Percentiles rank a stretch among this genome's conserved stretches.
Conservation (phyloP, 1,140 invertebrate genomes). For the Penaeus indicus region DNA sequence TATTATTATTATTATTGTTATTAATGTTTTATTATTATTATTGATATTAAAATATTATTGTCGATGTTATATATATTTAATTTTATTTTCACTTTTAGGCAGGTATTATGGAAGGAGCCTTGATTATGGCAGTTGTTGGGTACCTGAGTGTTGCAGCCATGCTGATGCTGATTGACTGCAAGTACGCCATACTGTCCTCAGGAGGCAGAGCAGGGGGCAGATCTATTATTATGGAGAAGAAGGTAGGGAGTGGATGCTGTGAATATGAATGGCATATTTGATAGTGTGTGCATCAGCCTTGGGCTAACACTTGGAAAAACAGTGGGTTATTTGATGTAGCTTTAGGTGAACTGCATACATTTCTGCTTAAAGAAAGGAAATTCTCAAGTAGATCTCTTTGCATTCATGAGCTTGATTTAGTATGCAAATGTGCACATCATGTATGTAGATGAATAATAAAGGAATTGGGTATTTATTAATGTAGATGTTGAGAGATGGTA, state of each 20-base stretch:
- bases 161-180: conserved; percentile 72
- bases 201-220: conserved; percentile 53
- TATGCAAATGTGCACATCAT: too few relatives aligned
- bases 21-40: background rate
- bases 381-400: too few relatives aligned
- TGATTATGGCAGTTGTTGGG: conserved; percentile 71
- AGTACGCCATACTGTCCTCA: conserved; percentile 69
- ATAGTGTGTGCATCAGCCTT: background rate
- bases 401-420: too few relatives aligned
- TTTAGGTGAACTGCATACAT: too few relatives aligned
- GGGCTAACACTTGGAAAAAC: too few relatives aligned
- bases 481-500: too few relatives aligned
- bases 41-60: background rate
- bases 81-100: conserved; percentile 68
- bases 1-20: background rate
- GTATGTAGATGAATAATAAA: too few relatives aligned
- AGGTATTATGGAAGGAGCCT: conserved; percentile 71
- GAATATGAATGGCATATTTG: background rate
- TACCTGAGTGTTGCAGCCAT: conserved; percentile 71
- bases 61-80: background rate
- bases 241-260: conserved; percentile 31
- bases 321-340: too few relatives aligned
- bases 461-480: too few relatives aligned
- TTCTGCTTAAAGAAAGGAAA: too few relatives aligned
- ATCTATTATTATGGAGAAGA: conserved; percentile 63